Evolutionary conservation across 2,888 invertebrate species (phyloP).

Genomic region (Odiellus spinosus): DNA sequence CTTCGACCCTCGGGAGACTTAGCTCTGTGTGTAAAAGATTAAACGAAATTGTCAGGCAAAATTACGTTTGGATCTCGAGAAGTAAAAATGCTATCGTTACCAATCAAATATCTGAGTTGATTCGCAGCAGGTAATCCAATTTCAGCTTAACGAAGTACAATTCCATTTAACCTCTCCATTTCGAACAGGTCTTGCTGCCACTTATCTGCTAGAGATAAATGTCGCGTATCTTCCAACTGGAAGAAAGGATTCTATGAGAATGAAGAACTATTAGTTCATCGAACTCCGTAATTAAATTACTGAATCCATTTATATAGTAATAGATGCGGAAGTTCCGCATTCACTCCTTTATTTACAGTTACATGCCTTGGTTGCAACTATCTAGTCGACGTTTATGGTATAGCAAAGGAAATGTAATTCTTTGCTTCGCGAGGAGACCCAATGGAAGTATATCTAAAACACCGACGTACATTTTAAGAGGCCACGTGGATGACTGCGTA

Average conservation of each 20-base stretch:
- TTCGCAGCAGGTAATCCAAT: no score
- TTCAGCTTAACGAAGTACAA: no score
- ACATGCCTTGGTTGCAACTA: slow-evolving; percentile 39
- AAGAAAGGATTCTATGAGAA: slow-evolving; percentile 1
- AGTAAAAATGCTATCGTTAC: slow-evolving; percentile 28
- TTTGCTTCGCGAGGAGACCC: slow-evolving; percentile 25
- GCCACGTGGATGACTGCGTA: slow-evolving; percentile 31
- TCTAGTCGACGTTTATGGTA: slow-evolving; percentile 38
- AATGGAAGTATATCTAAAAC: slow-evolving; percentile 1
- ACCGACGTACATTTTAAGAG: slow-evolving; percentile 4
- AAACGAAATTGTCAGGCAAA: slow-evolving; percentile 33
- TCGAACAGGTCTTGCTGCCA: slow-evolving; percentile 1
- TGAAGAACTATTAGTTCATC: slow-evolving; percentile 5
- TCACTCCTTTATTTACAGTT: no score
- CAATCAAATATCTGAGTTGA: slow-evolving; percentile 26
- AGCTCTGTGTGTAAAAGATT: slow-evolving; percentile 36
- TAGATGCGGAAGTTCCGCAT: no score
- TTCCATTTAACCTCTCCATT: no score
- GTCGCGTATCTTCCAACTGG: slow-evolving; percentile 7
- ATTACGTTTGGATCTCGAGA: slow-evolving; percentile 29
- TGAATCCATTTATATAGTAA: no score
- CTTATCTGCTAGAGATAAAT: slow-evolving; percentile 26
- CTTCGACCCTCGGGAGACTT: slow-evolving; percentile 22
- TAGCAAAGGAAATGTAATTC: slow-evolving; percentile 33
- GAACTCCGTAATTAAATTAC: slow-evolving; percentile 1